A percentile compares a stretch with the other conserved stretches of the same genome.
Conservation (phyloP, 2,797 vertebrate genomes). For the Danio aesculapii region DNA sequence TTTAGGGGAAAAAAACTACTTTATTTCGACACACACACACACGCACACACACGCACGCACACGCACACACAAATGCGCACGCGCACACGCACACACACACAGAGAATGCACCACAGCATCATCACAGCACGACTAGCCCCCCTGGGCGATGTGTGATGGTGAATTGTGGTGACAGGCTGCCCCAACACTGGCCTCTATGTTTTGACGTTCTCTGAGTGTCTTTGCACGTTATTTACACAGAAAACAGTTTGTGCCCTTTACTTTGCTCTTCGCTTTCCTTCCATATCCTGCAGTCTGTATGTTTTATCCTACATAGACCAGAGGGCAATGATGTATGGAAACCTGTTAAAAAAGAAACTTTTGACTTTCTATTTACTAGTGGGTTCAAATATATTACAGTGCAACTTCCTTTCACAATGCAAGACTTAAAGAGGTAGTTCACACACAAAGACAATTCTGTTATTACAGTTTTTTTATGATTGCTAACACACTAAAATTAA, state of each 20-base stretch:
- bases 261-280: conserved; percentile 3
- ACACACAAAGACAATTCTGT: no score
- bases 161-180: conserved; percentile 49
- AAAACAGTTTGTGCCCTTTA: conserved; percentile 48
- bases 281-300: neutral
- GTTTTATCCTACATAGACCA: neutral
- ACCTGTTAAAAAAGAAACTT: neutral
- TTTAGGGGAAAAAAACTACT: neutral
- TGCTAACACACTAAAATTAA: no score
- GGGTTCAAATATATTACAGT: neutral
- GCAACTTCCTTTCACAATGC: neutral
- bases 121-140: conserved; percentile 41
- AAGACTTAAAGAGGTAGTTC: no score
- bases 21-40: neutral
- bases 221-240: conserved; percentile 56
- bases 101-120: conserved; percentile 10
- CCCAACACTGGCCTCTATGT: conserved; percentile 52
- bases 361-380: neutral
- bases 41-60: no score
- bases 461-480: no score
- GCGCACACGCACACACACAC: conserved; percentile 7
- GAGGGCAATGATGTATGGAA: neutral
- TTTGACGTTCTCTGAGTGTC: conserved; percentile 62
- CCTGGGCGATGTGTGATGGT: conserved; percentile 40
- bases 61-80: no score